Evolutionary conservation across 2,888 invertebrate genomes (phyloP).

Genomic region (Polyommatus icarus): DNA sequence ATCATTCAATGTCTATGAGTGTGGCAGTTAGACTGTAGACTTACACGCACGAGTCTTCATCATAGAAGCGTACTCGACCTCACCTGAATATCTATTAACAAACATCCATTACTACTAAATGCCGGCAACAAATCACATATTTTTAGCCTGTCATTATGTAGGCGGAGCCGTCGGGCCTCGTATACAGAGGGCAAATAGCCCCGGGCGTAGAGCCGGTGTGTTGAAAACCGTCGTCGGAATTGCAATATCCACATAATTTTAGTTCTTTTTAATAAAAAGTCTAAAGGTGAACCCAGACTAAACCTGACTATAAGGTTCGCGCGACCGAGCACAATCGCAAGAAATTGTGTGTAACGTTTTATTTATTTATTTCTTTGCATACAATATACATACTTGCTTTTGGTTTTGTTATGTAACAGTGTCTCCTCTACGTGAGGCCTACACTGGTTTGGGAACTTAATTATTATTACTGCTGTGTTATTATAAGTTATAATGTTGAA

Average conservation of each 20-base stretch:
- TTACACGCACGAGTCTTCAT: not conserved
- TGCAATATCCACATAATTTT: not conserved
- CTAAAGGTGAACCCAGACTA: not conserved
- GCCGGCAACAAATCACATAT: not conserved
- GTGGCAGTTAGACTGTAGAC: not conserved
- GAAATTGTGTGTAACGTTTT: too few relatives aligned
- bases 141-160: not conserved
- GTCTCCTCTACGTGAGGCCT: too few relatives aligned
- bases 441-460: too few relatives aligned
- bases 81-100: not conserved
- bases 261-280: not conserved
- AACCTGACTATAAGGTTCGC: too few relatives aligned
- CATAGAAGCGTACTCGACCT: not conserved
- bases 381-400: too few relatives aligned
- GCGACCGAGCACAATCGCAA: too few relatives aligned
- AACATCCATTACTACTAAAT: not conserved
- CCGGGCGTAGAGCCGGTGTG: constrained; percentile 18
- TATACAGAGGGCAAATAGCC: not conserved
- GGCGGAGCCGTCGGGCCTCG: not conserved
- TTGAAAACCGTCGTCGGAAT: constrained; percentile 17
- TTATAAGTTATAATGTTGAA: too few relatives aligned
- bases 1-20: too few relatives aligned
- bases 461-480: too few relatives aligned
- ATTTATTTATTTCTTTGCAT: too few relatives aligned
- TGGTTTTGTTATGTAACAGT: too few relatives aligned